Conservation (phyloP, 2,888 invertebrate species). For the Oligia latruncula region DNA sequence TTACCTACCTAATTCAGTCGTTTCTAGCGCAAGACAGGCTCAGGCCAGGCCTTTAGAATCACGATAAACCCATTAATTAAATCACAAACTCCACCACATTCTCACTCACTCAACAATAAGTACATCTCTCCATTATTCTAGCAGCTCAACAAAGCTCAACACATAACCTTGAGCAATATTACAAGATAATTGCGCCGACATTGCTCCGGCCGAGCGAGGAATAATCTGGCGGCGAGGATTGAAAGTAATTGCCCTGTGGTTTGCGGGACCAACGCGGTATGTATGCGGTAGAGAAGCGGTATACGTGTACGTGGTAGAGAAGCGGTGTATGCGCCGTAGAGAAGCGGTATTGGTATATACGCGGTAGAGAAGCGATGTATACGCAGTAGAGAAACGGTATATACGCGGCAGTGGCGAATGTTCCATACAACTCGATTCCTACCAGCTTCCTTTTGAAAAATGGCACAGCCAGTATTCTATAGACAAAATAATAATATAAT, state of each 20-base stretch:
- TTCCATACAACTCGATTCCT: too few relatives aligned
- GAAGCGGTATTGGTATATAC: too few relatives aligned
- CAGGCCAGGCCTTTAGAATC: not conserved
- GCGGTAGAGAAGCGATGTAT: too few relatives aligned
- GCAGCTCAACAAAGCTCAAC: constrained; percentile 19
- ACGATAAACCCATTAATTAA: not conserved
- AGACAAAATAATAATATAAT: too few relatives aligned
- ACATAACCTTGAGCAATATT: constrained; percentile 39
- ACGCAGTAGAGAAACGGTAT: not conserved
- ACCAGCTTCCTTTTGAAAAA: too few relatives aligned
- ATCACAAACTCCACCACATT: constrained; percentile 10
- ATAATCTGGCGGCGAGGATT: constrained; percentile 35
- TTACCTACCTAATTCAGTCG: not conserved
- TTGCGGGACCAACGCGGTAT: not conserved
- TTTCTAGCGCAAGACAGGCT: not conserved
- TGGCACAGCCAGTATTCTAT: too few relatives aligned
- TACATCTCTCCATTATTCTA: not conserved
- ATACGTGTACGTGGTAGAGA: too few relatives aligned
- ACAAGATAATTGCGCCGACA: constrained; percentile 34
- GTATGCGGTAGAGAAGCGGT: not conserved
- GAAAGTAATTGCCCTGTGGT: constrained; percentile 6
- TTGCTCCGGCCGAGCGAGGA: constrained; percentile 3
- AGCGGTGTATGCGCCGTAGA: too few relatives aligned
- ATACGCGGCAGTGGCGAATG: too few relatives aligned
- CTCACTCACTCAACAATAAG: constrained; percentile 6